phyloP scores from a whole-genome alignment of 2,888 invertebrate species.

The Dynastes tityus region DNA sequence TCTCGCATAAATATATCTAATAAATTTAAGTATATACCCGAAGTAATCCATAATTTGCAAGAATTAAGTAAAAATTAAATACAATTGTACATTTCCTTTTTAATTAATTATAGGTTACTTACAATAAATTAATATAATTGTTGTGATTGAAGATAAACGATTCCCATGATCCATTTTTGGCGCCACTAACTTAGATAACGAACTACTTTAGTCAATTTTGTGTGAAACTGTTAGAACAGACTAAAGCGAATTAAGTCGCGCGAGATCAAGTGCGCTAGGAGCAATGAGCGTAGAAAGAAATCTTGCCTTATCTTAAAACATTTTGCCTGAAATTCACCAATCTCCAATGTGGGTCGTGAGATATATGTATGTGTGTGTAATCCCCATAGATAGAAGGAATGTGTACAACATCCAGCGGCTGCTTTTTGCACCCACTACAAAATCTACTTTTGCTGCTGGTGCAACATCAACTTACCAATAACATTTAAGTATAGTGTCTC shows the following conservation, averaged over 20 bases:
- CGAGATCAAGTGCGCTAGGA: conserved; percentile 34
- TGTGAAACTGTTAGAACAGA: not conserved
- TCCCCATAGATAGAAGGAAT: not conserved
- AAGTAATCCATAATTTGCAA: too few relatives aligned
- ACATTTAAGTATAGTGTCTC: not conserved
- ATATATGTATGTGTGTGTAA: not conserved
- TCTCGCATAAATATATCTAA: too few relatives aligned
- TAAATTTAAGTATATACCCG: too few relatives aligned
- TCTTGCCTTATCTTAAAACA: conserved; percentile 33
- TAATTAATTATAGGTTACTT: not conserved
- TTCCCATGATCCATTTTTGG: conserved; percentile 4
- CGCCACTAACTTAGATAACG: not conserved
- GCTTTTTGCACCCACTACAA: conserved; percentile 24
- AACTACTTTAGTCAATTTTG: not conserved
- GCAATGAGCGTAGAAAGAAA: conserved; percentile 35
- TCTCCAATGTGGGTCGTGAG: conserved; percentile 28
- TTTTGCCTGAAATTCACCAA: conserved; percentile 36
- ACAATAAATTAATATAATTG: not conserved
- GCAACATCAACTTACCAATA: not conserved
- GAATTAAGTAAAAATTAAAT: too few relatives aligned
- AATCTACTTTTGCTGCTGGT: not conserved
- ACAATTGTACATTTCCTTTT: too few relatives aligned
- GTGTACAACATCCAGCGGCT: not conserved
- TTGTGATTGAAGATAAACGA: not conserved
- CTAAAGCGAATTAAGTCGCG: not conserved